Base-by-base conservation (phyloP, 2,888 invertebrate species). In the Meteorus colon region DNA sequence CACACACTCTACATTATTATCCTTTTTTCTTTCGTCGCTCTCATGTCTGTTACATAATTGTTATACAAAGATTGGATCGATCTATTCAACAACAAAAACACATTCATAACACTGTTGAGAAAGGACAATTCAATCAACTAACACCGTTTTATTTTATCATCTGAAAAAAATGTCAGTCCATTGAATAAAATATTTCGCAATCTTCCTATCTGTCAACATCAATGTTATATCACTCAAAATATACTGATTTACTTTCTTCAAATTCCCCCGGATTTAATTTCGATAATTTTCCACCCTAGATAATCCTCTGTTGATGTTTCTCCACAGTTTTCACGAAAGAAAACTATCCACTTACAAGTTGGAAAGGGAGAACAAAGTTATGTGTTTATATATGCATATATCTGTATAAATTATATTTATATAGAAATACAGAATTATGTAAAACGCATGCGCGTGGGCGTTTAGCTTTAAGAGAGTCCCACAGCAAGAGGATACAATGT, bases 401-500 rank as follows among this genome's bases (percentile, higher is more conserved):
- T 48, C 2, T n/a, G 6, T 48, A 16, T n/a, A 48, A 48, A 48
- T n/a, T 48, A 16, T 48, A 48, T 48, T 14, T n/a, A 48, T 45
- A 34, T 41, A 41, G 8, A 12, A 1, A 19, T 55, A 55, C n/a
- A 19, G n/a, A 48, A 5, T 14, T 24, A 19, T 55, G 8, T 3
- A 55, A 19, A 55, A 55, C 16, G 63, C n/a, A 60, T 45, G 63
- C 48, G 63, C 72, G 51, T 41, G 45, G 16, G 16, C 37, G 14
- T 45, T 72, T 27, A 31, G 55, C 10, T 2, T 37, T 8, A 16
- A 27, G 51, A 48, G 29, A 45, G 29, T 34, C 34, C 59, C 48
- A 14, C 34, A 27, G 48, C 12, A 8, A 31, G 69, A 34, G 60
- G 55, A 70, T 59, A 51, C 65, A 27, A 71, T 37, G 37, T 55